These are phyloP conservation scores for Salvelinus alpinus DNA, from an alignment of 2,113 vertebrate genomes.

Conservation along the genomic window DNA sequence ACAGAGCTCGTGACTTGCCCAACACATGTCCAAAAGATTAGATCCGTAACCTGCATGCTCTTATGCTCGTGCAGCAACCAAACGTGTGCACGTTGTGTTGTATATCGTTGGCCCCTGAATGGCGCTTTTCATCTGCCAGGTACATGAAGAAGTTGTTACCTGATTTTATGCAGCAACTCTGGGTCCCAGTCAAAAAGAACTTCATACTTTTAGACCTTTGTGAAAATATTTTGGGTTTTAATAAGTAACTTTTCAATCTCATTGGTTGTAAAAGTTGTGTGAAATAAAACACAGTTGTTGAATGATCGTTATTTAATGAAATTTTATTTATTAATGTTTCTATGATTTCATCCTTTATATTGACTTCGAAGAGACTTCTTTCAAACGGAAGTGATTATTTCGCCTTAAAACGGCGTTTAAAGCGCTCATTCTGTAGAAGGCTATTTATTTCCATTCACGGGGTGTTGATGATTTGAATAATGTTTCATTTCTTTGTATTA, in stretches of 20 bases:
- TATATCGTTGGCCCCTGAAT: too few relatives aligned
- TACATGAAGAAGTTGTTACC: too few relatives aligned
- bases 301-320: not conserved
- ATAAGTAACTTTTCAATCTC: slow-evolving; percentile 56
- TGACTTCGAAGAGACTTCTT: not conserved
- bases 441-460: not conserved
- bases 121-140: too few relatives aligned
- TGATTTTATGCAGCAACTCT: too few relatives aligned
- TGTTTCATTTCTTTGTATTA: not conserved
- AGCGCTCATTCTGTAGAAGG: not conserved
- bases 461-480: not conserved
- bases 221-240: not conserved
- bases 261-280: not conserved
- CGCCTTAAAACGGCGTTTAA: not conserved
- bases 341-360: not conserved
- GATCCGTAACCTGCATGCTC: too few relatives aligned
- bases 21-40: too few relatives aligned
- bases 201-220: too few relatives aligned
- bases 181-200: too few relatives aligned
- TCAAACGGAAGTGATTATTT: not conserved
- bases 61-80: too few relatives aligned
- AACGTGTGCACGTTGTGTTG: too few relatives aligned
- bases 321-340: not conserved
- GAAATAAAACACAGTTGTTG: not conserved
- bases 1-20: too few relatives aligned